Conservation (phyloP, 2,888 invertebrate species). For the Drosophila helvetica region DNA sequence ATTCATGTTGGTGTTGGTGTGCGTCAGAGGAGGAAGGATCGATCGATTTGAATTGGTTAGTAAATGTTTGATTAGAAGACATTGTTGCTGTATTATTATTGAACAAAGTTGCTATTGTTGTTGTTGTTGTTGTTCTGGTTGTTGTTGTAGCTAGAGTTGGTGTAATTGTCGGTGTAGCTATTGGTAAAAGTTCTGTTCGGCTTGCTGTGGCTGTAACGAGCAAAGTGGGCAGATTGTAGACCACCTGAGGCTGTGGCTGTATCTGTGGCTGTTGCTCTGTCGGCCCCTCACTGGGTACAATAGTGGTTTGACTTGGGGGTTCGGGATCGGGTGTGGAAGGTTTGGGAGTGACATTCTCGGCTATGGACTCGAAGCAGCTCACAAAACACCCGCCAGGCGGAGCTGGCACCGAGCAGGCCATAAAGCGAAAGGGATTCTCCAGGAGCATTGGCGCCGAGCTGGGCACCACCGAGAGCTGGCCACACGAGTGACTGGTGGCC, state of each 20-base stretch:
- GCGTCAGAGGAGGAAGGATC: slow-evolving; percentile 62
- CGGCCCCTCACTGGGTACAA: slow-evolving; percentile 3
- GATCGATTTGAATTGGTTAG: slow-evolving; percentile 72
- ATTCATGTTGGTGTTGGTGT: slow-evolving; percentile 29
- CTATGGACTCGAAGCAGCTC: slow-evolving; percentile 73
- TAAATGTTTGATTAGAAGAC: slow-evolving; percentile 66
- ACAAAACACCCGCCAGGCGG: slow-evolving; percentile 46
- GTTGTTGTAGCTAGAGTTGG: slow-evolving; percentile 35
- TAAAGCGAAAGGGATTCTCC: slow-evolving; percentile 72
- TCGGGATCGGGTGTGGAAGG: not conserved
- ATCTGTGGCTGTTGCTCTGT: not conserved
- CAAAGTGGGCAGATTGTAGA: slow-evolving; percentile 58
- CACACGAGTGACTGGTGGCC: slow-evolving; percentile 62
- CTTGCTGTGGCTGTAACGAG: slow-evolving; percentile 48
- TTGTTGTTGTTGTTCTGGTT: slow-evolving; percentile 31
- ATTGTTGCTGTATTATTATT: slow-evolving; percentile 57
- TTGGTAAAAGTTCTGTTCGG: slow-evolving; percentile 19
- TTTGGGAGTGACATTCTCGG: slow-evolving; percentile 56
- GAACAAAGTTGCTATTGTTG: slow-evolving; percentile 42
- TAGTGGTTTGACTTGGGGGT: not conserved
- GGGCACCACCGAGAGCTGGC: slow-evolving; percentile 57
- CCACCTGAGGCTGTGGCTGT: slow-evolving; percentile 22
- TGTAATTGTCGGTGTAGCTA: slow-evolving; percentile 4
- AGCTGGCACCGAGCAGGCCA: slow-evolving; percentile 15
- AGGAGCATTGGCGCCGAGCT: slow-evolving; percentile 58